Conservation (phyloP, 2,113 vertebrate species). For the Scomber scombrus region DNA sequence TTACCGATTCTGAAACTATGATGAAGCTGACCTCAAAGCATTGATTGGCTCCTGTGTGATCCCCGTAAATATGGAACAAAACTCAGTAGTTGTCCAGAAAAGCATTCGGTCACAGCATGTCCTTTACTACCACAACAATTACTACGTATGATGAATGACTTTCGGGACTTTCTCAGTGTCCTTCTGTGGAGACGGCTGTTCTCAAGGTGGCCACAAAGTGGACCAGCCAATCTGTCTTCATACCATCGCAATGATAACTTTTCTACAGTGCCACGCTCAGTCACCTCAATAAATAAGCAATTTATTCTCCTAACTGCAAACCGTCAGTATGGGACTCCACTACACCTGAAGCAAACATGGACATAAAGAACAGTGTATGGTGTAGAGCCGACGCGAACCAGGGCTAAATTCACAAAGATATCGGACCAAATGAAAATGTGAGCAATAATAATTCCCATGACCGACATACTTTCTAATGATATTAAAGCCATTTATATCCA, state of each 20-base stretch:
- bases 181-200: constrained; percentile 37
- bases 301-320: constrained; percentile 62
- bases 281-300: constrained; percentile 75
- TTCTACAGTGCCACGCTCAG: constrained; percentile 62
- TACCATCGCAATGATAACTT: constrained; percentile 67
- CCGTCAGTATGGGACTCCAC: constrained; percentile 49
- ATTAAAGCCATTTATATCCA: background rate
- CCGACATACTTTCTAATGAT: background rate
- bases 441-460: background rate
- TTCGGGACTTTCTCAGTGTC: constrained; percentile 17
- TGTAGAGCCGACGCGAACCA: constrained; percentile 25
- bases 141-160: constrained; percentile 13
- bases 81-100: background rate
- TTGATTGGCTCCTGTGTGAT: constrained; percentile 1
- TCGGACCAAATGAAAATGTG: background rate
- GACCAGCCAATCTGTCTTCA: constrained; percentile 63
- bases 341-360: constrained; percentile 52
- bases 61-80: constrained; percentile 20
- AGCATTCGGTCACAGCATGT: constrained; percentile 8
- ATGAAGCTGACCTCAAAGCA: background rate
- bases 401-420: constrained; percentile 33
- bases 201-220: constrained; percentile 60
- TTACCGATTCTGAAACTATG: background rate
- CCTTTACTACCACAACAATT: background rate
- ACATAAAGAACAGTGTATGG: constrained; percentile 22